Evolutionary conservation across 2,797 vertebrate genomes (phyloP).

Genomic region (Prionace glauca): DNA sequence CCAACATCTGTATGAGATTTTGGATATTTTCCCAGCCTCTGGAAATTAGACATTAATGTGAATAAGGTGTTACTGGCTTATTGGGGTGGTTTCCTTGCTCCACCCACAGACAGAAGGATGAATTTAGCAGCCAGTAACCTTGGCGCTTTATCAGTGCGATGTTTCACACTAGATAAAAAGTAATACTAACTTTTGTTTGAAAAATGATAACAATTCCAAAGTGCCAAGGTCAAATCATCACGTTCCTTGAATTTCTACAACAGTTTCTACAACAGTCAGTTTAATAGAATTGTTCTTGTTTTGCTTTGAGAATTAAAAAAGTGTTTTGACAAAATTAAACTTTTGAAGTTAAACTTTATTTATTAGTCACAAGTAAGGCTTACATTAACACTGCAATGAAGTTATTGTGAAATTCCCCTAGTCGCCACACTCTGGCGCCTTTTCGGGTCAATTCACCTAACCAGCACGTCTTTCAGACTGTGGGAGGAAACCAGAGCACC

Average conservation of each 20-base stretch:
- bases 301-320: not conserved
- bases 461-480: too few species aligned
- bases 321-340: too few species aligned
- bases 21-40: too few species aligned
- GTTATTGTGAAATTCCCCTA: too few species aligned
- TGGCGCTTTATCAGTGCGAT: not conserved
- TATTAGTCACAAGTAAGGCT: too few species aligned
- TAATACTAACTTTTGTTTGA: not conserved
- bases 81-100: not conserved
- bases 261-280: not conserved
- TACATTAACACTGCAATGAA: too few species aligned
- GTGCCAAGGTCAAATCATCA: not conserved
- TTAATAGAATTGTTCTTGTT: not conserved
- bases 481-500: too few species aligned
- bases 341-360: not conserved
- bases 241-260: not conserved
- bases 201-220: not conserved
- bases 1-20: too few species aligned
- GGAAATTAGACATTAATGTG: not conserved
- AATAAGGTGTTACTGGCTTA: not conserved
- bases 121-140: not conserved
- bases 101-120: not conserved
- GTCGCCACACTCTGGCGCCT: too few species aligned
- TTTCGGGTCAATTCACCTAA: too few species aligned
- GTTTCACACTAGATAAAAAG: not conserved